phyloP scores from a whole-genome alignment of 2,888 invertebrate genomes.

The Conops quadrifasciatus region DNA sequence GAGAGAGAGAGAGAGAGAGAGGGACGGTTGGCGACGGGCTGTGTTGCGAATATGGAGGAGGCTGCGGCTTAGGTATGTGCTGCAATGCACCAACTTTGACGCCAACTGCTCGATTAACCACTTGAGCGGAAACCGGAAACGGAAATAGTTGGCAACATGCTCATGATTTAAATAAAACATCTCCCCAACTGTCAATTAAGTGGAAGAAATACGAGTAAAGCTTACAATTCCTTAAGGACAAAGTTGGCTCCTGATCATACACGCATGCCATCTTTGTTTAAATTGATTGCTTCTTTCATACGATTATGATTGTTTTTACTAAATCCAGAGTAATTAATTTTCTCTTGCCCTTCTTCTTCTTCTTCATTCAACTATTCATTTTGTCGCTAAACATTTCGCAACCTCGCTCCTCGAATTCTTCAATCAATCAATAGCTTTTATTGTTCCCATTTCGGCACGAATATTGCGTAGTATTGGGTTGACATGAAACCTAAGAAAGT shows the following conservation, averaged over 20 bases:
- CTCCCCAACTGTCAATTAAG: slow-evolving; percentile 40
- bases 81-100: slow-evolving; percentile 35
- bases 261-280: slow-evolving; percentile 14
- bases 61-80: background rate
- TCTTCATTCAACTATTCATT: too few species aligned
- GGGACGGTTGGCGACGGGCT: background rate
- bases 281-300: background rate
- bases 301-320: too few species aligned
- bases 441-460: background rate
- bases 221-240: too few species aligned
- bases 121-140: slow-evolving; percentile 43
- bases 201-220: slow-evolving; percentile 32
- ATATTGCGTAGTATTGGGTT: background rate
- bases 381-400: too few species aligned
- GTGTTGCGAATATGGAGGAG: background rate
- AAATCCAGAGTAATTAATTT: too few species aligned
- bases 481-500: slow-evolving; percentile 35
- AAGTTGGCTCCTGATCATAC: too few species aligned
- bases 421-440: too few species aligned
- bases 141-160: slow-evolving; percentile 41
- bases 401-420: too few species aligned
- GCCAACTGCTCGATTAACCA: slow-evolving; percentile 47
- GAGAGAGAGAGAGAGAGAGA: too few species aligned
- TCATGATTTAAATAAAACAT: slow-evolving; percentile 30
- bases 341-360: too few species aligned